Evolutionary conservation across 1,140 invertebrate species (phyloP), one percentile per base, ranked within the genome.

Genomic region (Prorops nasuta): DNA sequence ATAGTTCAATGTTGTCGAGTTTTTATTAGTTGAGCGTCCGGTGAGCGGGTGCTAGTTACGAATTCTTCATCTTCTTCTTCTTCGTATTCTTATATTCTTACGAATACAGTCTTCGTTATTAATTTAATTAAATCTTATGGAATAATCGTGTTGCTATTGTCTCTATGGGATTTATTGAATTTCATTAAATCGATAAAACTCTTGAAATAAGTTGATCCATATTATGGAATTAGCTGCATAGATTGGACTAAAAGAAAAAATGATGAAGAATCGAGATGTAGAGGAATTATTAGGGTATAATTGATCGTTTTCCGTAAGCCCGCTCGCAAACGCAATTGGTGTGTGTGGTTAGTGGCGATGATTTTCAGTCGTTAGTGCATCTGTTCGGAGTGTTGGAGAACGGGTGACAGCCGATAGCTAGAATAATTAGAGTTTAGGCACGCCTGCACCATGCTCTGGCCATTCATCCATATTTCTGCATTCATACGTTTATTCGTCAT

Each of bases 1-100:
- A 66, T 70, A 73, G 70, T 72, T 71, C 60, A 73, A 67, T 75
- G 70, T 74, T 74, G 66, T 74, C 69, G 60, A 67, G 51, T 66
- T 66, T 66, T 64, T 63, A 54, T 69, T 66, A 60, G 51, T 56
- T 64, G 51, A 51, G 51, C 21, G 51, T 6, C 51, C 35, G 40
- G 38, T 40, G 51, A 52, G 51, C 22, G 34, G 44, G 36, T 14
- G 44, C 43, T 28, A 21, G 44, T n/a, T 43, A 34, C 36, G 16
- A 32, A 43, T n/a, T n/a, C n/a, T n/a, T 45, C 43, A 45, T 31
- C 19, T 36, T 6, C 31, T 18, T 35, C 24, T 49, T 38, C 42
- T 41, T 32, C 41, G 47, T 49, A 49, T 49, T 49, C 42, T 49
- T 49, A 20, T 41, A 18, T 47, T n/a, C n/a, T n/a, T n/a, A n/a